Conservation (phyloP, 2,113 vertebrate species). For the Forbesichthys papilliferus region DNA sequence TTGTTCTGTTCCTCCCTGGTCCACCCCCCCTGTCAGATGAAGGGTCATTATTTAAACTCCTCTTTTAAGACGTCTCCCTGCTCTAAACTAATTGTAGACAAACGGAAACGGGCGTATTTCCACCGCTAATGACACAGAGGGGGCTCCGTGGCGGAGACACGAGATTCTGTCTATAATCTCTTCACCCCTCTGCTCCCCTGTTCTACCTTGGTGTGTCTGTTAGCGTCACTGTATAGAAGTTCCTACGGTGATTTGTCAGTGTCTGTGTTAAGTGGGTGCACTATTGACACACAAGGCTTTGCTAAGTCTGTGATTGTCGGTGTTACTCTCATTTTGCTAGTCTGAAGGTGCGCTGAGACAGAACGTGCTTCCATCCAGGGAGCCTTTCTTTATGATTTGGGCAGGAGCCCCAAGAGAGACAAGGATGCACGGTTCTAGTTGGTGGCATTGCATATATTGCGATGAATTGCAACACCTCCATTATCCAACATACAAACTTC, state of each 20-base stretch:
- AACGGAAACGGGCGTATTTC: slow-evolving; percentile 66
- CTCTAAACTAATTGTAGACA: slow-evolving; percentile 80
- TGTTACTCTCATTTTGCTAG: slow-evolving; percentile 23
- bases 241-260: background rate
- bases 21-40: slow-evolving; percentile 64
- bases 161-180: slow-evolving; percentile 55
- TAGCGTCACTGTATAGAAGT: slow-evolving; percentile 15
- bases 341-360: slow-evolving; percentile 31
- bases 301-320: background rate
- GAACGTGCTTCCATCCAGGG: background rate
- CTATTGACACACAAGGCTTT: background rate
- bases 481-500: too few relatives aligned
- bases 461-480: too few relatives aligned
- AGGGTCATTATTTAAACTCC: slow-evolving; percentile 77
- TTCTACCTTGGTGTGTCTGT: slow-evolving; percentile 35
- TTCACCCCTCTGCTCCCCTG: slow-evolving; percentile 32
- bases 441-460: too few relatives aligned
- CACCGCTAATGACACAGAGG: slow-evolving; percentile 74
- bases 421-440: background rate
- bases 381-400: background rate
- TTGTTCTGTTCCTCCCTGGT: slow-evolving; percentile 50
- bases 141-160: slow-evolving; percentile 46
- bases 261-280: background rate
- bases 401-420: background rate
- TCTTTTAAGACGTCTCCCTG: slow-evolving; percentile 70